A percentile compares a stretch with the other conserved stretches of the same genome.
These are phyloP conservation scores for Diarsia brunnea DNA, from an alignment of 2,888 invertebrate genomes.

Conservation along the genomic window DNA sequence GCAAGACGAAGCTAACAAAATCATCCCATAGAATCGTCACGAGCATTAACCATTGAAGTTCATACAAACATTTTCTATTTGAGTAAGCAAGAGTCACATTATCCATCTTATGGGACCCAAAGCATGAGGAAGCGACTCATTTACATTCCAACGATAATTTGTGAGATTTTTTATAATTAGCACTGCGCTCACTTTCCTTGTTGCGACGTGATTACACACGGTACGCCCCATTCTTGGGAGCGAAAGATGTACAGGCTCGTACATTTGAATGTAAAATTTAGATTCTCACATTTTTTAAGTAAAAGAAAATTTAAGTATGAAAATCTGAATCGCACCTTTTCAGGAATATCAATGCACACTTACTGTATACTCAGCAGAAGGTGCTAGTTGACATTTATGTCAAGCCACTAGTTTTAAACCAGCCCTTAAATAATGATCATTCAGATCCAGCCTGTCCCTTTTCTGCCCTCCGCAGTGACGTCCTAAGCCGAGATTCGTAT, in stretches of 20 bases:
- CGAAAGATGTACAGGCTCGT: constrained; percentile 35
- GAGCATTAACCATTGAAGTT: constrained; percentile 32
- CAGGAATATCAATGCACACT: background rate
- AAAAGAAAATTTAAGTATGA: background rate
- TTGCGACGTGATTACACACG: constrained; percentile 59
- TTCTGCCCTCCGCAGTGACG: too few relatives aligned
- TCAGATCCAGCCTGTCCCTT: too few relatives aligned
- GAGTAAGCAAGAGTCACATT: constrained; percentile 45
- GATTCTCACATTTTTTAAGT: background rate
- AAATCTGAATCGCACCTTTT: background rate
- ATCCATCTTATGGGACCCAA: constrained; percentile 52
- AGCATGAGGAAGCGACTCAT: constrained; percentile 64
- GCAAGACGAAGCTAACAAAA: constrained; percentile 4
- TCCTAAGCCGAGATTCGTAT: too few relatives aligned
- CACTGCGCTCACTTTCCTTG: constrained; percentile 66
- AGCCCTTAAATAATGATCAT: too few relatives aligned
- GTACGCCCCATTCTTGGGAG: constrained; percentile 24
- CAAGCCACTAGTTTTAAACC: too few relatives aligned
- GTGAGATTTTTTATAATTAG: constrained; percentile 72
- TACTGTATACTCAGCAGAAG: background rate
- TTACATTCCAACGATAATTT: constrained; percentile 70
- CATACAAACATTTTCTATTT: constrained; percentile 57
- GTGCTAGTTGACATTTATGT: background rate
- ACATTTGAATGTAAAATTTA: constrained; percentile 19
- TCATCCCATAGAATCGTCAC: constrained; percentile 15